Conservation (phyloP, 2,113 vertebrate genomes). For the Phalacrocorax brasilianus region DNA sequence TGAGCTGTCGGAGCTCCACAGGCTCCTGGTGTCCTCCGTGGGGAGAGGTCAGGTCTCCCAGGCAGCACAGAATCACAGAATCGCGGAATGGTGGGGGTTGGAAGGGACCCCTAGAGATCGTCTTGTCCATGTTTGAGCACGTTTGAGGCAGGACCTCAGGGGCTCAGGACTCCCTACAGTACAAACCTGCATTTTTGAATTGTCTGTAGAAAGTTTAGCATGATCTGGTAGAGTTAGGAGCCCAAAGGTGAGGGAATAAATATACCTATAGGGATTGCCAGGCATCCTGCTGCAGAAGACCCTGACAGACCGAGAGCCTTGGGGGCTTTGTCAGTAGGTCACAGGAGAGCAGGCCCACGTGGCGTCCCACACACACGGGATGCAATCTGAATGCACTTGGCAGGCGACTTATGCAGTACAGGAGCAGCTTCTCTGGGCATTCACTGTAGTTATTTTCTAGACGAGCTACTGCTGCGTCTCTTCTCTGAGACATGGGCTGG, state of each 20-base stretch:
- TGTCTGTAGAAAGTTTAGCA: not conserved
- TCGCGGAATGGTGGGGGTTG: no score
- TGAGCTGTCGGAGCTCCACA: not conserved
- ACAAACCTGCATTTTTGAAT: not conserved
- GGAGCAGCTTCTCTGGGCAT: not conserved
- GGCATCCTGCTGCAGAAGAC: not conserved
- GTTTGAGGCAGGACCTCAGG: not conserved
- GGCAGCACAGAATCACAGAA: not conserved
- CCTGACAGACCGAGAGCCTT: not conserved
- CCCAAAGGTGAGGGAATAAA: not conserved
- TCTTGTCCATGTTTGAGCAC: no score
- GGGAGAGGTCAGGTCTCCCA: not conserved
- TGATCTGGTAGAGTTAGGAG: not conserved
- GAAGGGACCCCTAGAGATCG: no score
- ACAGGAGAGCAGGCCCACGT: not conserved
- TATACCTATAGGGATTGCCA: not conserved
- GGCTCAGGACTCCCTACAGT: not conserved
- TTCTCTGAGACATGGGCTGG: not conserved
- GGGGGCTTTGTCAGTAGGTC: not conserved
- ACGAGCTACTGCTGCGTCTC: not conserved
- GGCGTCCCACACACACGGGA: fast-evolving
- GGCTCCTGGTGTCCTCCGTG: fast-evolving
- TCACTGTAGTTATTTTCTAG: not conserved
- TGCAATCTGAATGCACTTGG: not conserved
- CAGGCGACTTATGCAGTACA: not conserved